Conservation (phyloP, 2,888 invertebrate genomes). For the Caenorhabditis sp. region DNA sequence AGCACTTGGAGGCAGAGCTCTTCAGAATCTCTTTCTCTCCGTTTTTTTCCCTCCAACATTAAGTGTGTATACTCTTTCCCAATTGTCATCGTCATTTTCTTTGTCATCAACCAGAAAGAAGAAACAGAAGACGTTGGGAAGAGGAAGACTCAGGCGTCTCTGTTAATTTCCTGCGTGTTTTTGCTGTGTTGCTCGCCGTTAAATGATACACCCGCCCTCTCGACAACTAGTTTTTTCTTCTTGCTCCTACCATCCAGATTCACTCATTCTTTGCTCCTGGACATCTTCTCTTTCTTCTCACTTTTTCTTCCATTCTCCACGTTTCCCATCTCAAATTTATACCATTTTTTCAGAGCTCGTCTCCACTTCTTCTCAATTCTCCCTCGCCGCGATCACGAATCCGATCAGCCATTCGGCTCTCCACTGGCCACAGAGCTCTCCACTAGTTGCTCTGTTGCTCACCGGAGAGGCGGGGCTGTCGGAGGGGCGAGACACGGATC, state of each 20-base stretch:
- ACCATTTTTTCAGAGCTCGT: conserved; percentile 13
- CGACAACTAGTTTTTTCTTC: conserved; percentile 29
- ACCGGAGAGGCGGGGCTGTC: conserved; percentile 62
- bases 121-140: conserved; percentile 19
- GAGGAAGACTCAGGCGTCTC: conserved; percentile 40
- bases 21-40: conserved; percentile 34
- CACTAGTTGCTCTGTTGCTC: conserved; percentile 55
- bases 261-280: conserved; percentile 17
- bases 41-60: not conserved
- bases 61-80: conserved; percentile 47
- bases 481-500: conserved; percentile 52
- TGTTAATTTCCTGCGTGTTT: conserved; percentile 65
- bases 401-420: conserved; percentile 45
- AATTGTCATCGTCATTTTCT: conserved; percentile 41
- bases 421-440: conserved; percentile 30
- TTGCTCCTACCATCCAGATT: conserved; percentile 20
- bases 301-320: conserved; percentile 21
- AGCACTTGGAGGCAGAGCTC: conserved; percentile 44
- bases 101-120: conserved; percentile 40
- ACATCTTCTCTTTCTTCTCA: not conserved
- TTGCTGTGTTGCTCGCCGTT: conserved; percentile 41
- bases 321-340: not conserved
- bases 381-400: conserved; percentile 16
- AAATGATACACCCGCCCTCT: conserved; percentile 51
- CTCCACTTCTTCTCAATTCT: not conserved